These are phyloP conservation scores for Prochilodus magdalenae DNA, from an alignment of 2,113 vertebrate genomes.

Conservation along the genomic window DNA sequence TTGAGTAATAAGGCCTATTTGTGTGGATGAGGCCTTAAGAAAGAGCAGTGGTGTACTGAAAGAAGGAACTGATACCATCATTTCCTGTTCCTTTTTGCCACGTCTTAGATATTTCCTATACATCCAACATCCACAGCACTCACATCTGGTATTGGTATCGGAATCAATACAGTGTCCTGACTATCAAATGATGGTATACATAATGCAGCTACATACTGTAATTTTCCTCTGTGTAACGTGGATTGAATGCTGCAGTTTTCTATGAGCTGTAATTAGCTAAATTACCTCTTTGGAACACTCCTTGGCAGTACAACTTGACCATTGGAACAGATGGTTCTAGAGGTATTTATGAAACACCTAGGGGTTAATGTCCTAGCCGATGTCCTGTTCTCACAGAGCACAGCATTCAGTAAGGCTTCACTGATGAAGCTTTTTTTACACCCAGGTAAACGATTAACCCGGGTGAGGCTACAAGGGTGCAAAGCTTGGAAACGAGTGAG, in stretches of 20 bases:
- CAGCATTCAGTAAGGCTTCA: slow-evolving; percentile 41
- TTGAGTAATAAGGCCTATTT: not conserved
- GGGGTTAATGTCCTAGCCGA: slow-evolving; percentile 2
- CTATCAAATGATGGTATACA: not conserved
- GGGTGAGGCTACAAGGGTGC: slow-evolving; percentile 32
- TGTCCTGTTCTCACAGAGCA: slow-evolving; percentile 16
- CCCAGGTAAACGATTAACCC: slow-evolving; percentile 69
- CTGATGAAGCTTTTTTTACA: slow-evolving; percentile 23
- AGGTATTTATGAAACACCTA: slow-evolving; percentile 24
- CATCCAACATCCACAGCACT: not conserved
- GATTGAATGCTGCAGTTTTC: not conserved
- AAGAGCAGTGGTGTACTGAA: not conserved
- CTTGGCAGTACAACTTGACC: not conserved
- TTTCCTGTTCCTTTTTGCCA: not conserved
- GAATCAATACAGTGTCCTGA: not conserved
- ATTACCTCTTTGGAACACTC: not conserved
- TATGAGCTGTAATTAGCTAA: not conserved
- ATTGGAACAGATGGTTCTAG: slow-evolving; percentile 15
- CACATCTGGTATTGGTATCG: not conserved
- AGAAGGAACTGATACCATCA: slow-evolving; percentile 28
- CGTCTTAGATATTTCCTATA: not conserved
- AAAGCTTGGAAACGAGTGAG: slow-evolving; percentile 62
- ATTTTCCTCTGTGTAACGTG: too few relatives aligned
- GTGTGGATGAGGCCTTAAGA: not conserved
- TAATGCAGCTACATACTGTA: too few relatives aligned